A percentile compares a stretch with the other conserved stretches of the same genome.
phyloP scores from a whole-genome alignment of 2,888 invertebrate species.

The Bedellia somnulentella region DNA sequence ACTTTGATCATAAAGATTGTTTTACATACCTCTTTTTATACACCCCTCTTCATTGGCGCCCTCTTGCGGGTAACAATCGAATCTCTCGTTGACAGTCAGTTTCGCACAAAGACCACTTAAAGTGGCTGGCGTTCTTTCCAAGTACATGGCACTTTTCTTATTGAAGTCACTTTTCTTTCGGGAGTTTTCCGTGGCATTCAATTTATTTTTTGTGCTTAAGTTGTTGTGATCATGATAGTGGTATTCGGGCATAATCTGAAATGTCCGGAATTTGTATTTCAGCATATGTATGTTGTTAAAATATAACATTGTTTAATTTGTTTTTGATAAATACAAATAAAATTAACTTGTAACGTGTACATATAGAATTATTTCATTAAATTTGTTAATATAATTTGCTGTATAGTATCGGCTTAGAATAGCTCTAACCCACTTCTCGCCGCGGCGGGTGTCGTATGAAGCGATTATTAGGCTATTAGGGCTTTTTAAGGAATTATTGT shows the following conservation, averaged over 20 bases:
- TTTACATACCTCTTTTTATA: slow-evolving; percentile 46
- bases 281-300: too few relatives aligned
- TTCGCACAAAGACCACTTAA: neutral
- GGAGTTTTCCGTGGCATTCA: slow-evolving; percentile 19
- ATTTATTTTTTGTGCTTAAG: slow-evolving; percentile 45
- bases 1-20: neutral
- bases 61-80: slow-evolving; percentile 72
- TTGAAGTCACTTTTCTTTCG: slow-evolving; percentile 12
- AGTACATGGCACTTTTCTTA: slow-evolving; percentile 14
- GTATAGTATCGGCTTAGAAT: too few relatives aligned
- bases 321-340: too few relatives aligned
- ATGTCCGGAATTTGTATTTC: too few relatives aligned
- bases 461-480: too few relatives aligned
- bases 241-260: slow-evolving; percentile 30
- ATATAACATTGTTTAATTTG: too few relatives aligned
- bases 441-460: too few relatives aligned
- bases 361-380: too few relatives aligned
- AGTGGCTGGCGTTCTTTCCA: slow-evolving; percentile 12
- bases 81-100: slow-evolving; percentile 33
- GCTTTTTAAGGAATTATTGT: too few relatives aligned
- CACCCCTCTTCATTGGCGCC: slow-evolving; percentile 55
- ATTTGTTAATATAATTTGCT: too few relatives aligned
- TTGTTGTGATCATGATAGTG: slow-evolving; percentile 56
- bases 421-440: too few relatives aligned
- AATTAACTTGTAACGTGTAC: too few relatives aligned